A percentile compares a stretch with the other conserved stretches of the same genome.
Evolutionary conservation across 2,113 vertebrate species (phyloP).

Genomic region (Vidua chalybeata): DNA sequence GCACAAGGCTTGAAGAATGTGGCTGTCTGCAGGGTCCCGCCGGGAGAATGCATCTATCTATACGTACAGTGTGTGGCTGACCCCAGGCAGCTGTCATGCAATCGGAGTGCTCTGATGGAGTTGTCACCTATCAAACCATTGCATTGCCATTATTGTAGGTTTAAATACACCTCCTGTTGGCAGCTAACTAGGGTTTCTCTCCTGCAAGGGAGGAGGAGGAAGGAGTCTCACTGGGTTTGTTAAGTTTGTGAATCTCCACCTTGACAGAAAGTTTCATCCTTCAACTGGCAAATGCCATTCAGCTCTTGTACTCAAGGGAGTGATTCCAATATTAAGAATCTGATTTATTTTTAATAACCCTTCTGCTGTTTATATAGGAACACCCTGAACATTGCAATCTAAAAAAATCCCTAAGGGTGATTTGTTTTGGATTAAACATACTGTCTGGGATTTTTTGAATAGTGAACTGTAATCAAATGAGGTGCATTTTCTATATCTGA

Average conservation of each 20-base stretch:
- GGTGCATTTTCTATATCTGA: not conserved
- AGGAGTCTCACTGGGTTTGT: not conserved
- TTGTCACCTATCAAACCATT: not conserved
- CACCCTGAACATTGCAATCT: not conserved
- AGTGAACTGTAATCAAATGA: slow-evolving; percentile 1
- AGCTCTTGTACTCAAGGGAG: not conserved
- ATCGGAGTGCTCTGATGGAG: not conserved
- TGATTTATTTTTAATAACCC: slow-evolving; percentile 47
- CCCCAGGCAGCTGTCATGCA: slow-evolving; percentile 41
- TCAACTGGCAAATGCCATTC: not conserved
- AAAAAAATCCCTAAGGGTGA: slow-evolving; percentile 4
- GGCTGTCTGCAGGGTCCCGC: slow-evolving; percentile 29
- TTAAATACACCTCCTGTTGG: not conserved
- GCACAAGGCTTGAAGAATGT: slow-evolving; percentile 55
- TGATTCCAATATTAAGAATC: slow-evolving; percentile 1
- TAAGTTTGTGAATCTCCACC: not conserved
- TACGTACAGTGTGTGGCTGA: not conserved
- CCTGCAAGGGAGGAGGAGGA: not conserved
- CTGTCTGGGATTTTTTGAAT: slow-evolving; percentile 1
- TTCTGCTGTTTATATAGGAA: slow-evolving; percentile 19
- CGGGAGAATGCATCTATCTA: slow-evolving; percentile 49
- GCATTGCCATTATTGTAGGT: not conserved
- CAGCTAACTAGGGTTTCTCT: not conserved
- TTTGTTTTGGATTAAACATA: slow-evolving; percentile 12
- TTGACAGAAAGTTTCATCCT: not conserved